These are phyloP conservation scores for Siphamia tubifer DNA, from an alignment of 2,113 vertebrate species.

Conservation along the genomic window DNA sequence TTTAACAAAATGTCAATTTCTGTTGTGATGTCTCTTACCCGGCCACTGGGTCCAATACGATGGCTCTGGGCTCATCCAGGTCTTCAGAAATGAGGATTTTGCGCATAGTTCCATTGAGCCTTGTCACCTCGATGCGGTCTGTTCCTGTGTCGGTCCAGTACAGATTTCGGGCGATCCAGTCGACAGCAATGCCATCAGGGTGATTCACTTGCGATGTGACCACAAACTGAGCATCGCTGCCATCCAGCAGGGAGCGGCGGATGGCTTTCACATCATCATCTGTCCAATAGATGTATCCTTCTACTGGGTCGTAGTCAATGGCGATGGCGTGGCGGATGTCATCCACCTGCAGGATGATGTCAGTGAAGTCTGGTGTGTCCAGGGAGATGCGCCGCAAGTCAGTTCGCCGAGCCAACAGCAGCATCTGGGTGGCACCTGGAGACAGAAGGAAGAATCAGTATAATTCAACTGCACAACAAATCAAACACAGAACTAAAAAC, in stretches of 20 bases:
- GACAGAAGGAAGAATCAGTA: not conserved
- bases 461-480: too few relatives aligned
- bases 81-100: constrained; percentile 96
- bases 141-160: constrained; percentile 99
- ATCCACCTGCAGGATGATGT: constrained; percentile 90
- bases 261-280: constrained; percentile 95
- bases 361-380: constrained; percentile 95
- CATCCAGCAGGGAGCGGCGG: constrained; percentile 87
- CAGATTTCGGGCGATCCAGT: constrained; percentile 95
- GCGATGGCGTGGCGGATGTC: constrained; percentile 97
- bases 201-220: constrained; percentile 93
- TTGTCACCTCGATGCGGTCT: constrained; percentile 94
- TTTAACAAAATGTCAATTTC: too few relatives aligned
- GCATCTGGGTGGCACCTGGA: constrained; percentile 88
- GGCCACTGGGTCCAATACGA: constrained; percentile 90
- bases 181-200: constrained; percentile 94
- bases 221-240: constrained; percentile 88
- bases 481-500: too few relatives aligned
- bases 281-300: constrained; percentile 94
- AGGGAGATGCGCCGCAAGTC: constrained; percentile 93
- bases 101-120: constrained; percentile 95
- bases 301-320: constrained; percentile 95
- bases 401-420: constrained; percentile 91
- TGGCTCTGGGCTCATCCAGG: constrained; percentile 94
- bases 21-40: constrained; percentile 88